These are phyloP conservation scores for Actinostola sp. DNA, from an alignment of 92 coral and sea anemone genomes.

Conservation along the genomic window DNA sequence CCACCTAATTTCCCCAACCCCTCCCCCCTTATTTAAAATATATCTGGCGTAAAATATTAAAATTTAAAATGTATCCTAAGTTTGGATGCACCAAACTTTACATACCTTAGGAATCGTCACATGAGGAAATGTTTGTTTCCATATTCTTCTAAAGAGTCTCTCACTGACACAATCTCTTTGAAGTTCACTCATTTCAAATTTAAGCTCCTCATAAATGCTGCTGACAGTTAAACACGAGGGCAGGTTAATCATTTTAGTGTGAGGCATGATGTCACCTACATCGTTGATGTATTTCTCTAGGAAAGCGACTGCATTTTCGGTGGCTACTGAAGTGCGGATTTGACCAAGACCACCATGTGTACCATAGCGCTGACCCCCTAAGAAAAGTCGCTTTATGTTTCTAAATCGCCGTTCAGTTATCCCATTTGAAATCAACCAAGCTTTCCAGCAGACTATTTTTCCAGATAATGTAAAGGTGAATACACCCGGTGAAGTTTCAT, in stretches of 20 bases:
- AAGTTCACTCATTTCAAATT: not conserved
- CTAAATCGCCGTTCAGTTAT: slow-evolving; percentile 34
- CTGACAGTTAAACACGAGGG: slow-evolving; percentile 32
- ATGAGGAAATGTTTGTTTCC: slow-evolving; percentile 37
- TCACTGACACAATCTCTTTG: slow-evolving; percentile 13
- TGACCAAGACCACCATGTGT: slow-evolving; percentile 31
- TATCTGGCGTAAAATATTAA: too few species aligned
- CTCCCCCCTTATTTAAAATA: too few species aligned
- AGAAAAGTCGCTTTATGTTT: slow-evolving; percentile 23
- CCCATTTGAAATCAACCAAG: slow-evolving; percentile 39
- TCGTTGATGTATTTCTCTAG: slow-evolving; percentile 40
- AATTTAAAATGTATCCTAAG: too few species aligned
- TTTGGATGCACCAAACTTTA: not conserved
- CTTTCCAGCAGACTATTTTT: slow-evolving; percentile 20
- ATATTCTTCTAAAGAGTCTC: slow-evolving; percentile 13
- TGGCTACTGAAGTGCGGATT: slow-evolving; percentile 10
- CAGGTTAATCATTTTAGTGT: slow-evolving; percentile 16
- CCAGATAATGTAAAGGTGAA: slow-evolving; percentile 29
- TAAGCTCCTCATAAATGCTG: slow-evolving; percentile 42
- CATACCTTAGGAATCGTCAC: slow-evolving; percentile 49
- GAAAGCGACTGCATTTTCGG: slow-evolving; percentile 24
- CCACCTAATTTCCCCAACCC: too few species aligned
- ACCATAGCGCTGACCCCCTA: slow-evolving; percentile 21
- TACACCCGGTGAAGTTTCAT: slow-evolving; percentile 19
- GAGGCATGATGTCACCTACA: slow-evolving; percentile 30